Conservation (phyloP, 2,113 vertebrate species). For the Erpornis zantholeuca region DNA sequence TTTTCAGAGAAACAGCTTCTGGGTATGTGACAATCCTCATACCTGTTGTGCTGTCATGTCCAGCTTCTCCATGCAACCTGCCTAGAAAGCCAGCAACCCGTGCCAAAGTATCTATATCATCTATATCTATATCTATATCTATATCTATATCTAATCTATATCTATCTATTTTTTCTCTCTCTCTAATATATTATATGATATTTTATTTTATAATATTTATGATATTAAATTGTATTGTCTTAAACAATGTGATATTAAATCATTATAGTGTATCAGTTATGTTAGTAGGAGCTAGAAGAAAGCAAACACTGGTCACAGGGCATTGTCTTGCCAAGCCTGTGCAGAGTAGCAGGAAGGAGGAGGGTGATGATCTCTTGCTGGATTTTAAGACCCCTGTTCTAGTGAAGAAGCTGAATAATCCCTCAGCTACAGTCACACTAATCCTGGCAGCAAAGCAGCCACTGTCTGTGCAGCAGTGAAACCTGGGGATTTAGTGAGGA, state of each 20-base stretch:
- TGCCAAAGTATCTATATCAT: background rate
- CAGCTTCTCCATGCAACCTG: background rate
- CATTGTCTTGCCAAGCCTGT: background rate
- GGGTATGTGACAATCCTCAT: background rate
- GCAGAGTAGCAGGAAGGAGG: background rate
- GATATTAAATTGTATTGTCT: background rate
- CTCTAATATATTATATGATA: background rate
- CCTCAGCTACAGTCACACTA: fast-evolving
- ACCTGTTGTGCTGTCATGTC: background rate
- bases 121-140: background rate
- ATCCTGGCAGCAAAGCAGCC: background rate
- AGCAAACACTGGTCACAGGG: background rate
- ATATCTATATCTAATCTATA: background rate
- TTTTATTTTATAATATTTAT: background rate
- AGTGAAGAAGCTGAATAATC: background rate
- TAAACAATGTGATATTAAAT: background rate
- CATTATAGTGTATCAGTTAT: background rate
- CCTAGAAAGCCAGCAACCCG: background rate
- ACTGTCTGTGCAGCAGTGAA: background rate
- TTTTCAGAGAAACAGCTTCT: background rate
- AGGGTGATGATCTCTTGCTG: background rate
- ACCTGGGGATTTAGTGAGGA: background rate
- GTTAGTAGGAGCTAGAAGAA: background rate
- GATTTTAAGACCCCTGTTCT: background rate
- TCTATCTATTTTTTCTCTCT: background rate